Base-by-base conservation (phyloP, 2,113 vertebrate genomes). In the Clinocottus analis region DNA sequence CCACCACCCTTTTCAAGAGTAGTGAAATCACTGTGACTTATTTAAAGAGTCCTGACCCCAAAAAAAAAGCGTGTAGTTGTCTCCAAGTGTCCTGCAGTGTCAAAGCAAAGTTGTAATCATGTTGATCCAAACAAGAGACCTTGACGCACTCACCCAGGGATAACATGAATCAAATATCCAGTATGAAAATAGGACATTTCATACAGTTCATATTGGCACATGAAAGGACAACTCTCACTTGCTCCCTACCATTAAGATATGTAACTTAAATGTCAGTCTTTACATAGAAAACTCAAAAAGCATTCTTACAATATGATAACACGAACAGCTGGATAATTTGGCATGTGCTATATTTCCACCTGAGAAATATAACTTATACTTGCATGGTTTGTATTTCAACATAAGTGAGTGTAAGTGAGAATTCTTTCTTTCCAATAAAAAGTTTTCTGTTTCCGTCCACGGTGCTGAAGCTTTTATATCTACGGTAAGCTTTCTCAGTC, bases 21-120 rank as follows among this genome's bases (percentile, higher is more conserved):
- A 63, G 59, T 63, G 71, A 78, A 90, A 80, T 85, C 75, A 56
- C 62, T 80, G 56, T 78, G 79, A 90, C 79, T 92, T 86, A 87
- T 84, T 88, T 72, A 90, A 78, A 69, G 61, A 84, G 29, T 19
- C 29, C 37, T 85, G 87, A 87, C 79, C 88, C 77, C 9, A 51
- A 23, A 79, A 77, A 82, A 85, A 69, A 70, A 55, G 33, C 13
- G 1, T 5, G 43, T 43, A 41, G 8, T 58, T 59, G 47, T 58
- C 64, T 82, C 21, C 33, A 76, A 74, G 70, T 79, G 72, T 83
- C 75, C 72, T 31, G 16, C 43, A 71, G 45, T 84, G 80, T 68
- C 61, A 56, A 63, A 59, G 45, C 13, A 2, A 41, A n/a, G 79
- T 11, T 60, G 43, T 67, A 83, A 64, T 70, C 60, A 84, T 58